These are phyloP conservation scores for Eumacrocentrus americanus DNA, from an alignment of 2,888 invertebrate genomes.

Conservation along the genomic window DNA sequence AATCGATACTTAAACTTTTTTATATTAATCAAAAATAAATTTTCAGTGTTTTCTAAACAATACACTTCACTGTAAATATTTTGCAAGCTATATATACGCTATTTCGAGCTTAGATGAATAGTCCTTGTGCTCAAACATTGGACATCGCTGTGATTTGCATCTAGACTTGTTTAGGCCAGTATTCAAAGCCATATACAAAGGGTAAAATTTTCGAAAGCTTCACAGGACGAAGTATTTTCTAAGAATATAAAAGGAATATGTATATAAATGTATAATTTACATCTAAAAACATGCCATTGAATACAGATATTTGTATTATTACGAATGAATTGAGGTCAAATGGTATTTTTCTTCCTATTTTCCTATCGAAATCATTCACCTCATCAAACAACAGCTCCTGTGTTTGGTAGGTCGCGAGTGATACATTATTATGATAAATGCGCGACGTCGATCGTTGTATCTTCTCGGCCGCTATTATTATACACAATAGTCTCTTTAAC, in stretches of 20 bases:
- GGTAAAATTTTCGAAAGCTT: not conserved
- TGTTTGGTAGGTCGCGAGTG: slow-evolving; percentile 31
- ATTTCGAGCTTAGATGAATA: slow-evolving; percentile 22
- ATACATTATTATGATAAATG: slow-evolving; percentile 40
- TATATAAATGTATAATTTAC: not conserved
- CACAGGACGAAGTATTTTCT: not conserved
- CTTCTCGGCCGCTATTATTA: slow-evolving; percentile 41
- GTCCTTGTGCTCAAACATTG: slow-evolving; percentile 20
- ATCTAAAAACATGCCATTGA: slow-evolving; percentile 12
- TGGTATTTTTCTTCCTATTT: no score
- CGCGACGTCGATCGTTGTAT: slow-evolving; percentile 39
- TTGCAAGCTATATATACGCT: not conserved
- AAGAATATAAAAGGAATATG: slow-evolving; percentile 7
- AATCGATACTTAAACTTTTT: not conserved
- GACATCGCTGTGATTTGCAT: slow-evolving; percentile 25
- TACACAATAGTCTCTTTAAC: slow-evolving; percentile 45
- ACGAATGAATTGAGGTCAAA: no score
- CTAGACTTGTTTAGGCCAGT: slow-evolving; percentile 11
- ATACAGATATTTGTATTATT: slow-evolving; percentile 33
- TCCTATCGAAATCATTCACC: no score
- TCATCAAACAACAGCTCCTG: not conserved
- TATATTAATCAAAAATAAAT: not conserved
- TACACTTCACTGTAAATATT: no score
- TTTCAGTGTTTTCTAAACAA: not conserved
- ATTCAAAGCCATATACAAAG: not conserved